Evolutionary conservation across 2,797 vertebrate genomes (phyloP), one percentile per base, ranked within the genome.

Genomic region (Myotis myotis): DNA sequence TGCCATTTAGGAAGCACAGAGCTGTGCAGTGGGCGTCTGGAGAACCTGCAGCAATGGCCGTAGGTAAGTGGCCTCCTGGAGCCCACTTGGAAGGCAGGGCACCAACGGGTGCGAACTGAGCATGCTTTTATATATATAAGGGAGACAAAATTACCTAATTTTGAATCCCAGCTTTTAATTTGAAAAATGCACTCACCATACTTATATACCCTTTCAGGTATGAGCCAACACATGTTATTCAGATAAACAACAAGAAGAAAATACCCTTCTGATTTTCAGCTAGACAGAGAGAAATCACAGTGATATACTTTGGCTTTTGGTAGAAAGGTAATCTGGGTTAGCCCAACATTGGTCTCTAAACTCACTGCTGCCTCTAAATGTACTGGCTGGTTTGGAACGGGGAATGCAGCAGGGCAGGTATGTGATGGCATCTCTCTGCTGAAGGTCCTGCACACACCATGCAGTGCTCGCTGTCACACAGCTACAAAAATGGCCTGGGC

Each of bases 1-100:
- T 92, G 92, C 95, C 93, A 91, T 96, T 94, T 66, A 90, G 92
- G 93, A 89, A 89, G 64, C 95, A 47, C 55, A 94, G 86, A 82
- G 70, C 91, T 82, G 84, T 55, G 86, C 68, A 49, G 95, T 44
- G 75, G 92, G 55, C 2, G 38, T 55, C 90, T 96, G 94, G 95
- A 84, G 75, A 81, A 94, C 33, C 12, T 62, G 87, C 87, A 96
- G 36, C 74, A 51, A 53, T 84, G 68, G 74, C 87, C 86, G 95
- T 81, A 92, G 86, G 51, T 20, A 93, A 64, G 64, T 38, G n/a
- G 44, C 55, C 75, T 92, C 66, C 57, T 75, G 62, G 75, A 87
- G 71, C 17, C 81, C n/a, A 23, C 15, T 36, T 33, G 41, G 85
- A 92, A 83, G 78, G 85, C 57, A 88, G 64, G 81, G 51, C 57